Evolutionary conservation across 92 coral and sea anemone species (phyloP).

Genomic region (Parazoanthus atlanticus): DNA sequence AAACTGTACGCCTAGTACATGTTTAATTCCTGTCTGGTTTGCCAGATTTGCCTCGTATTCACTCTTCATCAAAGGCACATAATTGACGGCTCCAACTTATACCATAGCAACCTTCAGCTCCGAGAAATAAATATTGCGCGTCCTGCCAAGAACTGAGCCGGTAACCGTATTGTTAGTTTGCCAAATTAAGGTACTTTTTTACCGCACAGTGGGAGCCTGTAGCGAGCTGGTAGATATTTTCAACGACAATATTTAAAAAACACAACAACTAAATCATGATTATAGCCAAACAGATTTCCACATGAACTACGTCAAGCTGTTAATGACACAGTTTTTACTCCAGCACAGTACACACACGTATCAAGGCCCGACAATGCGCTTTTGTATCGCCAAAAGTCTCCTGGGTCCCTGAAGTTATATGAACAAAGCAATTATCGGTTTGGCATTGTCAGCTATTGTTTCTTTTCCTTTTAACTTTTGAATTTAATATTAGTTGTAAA

Average conservation of each 20-base stretch:
- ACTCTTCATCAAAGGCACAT: conserved; percentile 20
- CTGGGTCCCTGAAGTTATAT: neutral
- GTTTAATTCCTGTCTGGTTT: neutral
- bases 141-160: neutral
- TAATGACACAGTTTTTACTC: neutral
- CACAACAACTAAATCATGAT: neutral
- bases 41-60: neutral
- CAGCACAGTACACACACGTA: neutral
- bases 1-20: neutral
- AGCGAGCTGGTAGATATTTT: neutral
- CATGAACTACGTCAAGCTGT: neutral
- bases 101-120: conserved; percentile 29
- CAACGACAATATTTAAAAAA: no score
- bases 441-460: neutral
- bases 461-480: neutral
- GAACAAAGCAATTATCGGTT: neutral
- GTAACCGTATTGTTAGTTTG: conserved; percentile 1
- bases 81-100: neutral
- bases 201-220: no score
- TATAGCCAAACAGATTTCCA: neutral
- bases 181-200: neutral
- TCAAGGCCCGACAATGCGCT: neutral
- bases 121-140: neutral
- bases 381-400: neutral
- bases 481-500: no score